Percentiles rank a stretch among this genome's conserved stretches.
phyloP scores from a whole-genome alignment of 2,113 vertebrate genomes.

The Atractosteus spatula region DNA sequence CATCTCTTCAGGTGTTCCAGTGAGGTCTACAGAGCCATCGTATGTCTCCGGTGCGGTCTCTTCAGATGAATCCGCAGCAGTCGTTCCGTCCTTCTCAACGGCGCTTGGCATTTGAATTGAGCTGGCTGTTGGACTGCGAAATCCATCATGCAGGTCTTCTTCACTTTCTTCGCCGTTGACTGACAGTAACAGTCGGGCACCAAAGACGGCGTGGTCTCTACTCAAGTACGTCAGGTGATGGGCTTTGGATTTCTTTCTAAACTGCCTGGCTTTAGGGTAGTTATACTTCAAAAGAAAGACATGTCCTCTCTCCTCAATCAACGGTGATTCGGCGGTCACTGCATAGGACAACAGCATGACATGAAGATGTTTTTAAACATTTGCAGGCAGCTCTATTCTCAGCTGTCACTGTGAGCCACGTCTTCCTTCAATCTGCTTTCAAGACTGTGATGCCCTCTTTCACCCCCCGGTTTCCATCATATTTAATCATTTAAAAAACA shows the following conservation, averaged over 20 bases:
- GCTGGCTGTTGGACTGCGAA: not conserved
- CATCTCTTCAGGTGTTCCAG: not conserved
- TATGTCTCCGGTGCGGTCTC: not conserved
- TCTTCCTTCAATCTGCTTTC: no score
- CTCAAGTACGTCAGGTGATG: not conserved
- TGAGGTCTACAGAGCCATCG: not conserved
- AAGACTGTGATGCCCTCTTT: no score
- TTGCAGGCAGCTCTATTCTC: no score
- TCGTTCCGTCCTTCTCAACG: not conserved
- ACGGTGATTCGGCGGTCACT: slow-evolving; percentile 16
- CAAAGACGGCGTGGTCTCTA: not conserved
- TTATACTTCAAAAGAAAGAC: slow-evolving; percentile 11
- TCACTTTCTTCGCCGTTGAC: not conserved
- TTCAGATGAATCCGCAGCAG: not conserved
- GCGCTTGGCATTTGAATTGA: not conserved
- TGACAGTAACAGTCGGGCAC: not conserved
- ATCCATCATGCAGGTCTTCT: not conserved
- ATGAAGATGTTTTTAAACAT: slow-evolving; percentile 1
- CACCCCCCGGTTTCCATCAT: no score
- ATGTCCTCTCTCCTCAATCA: slow-evolving; percentile 14
- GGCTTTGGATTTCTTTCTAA: slow-evolving; percentile 1
- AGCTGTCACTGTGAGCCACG: no score
- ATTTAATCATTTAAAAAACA: no score
- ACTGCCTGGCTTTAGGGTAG: slow-evolving; percentile 8
- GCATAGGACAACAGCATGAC: slow-evolving; percentile 15